Conservation (phyloP, 2,888 invertebrate genomes). For the Melanostoma mellinum region DNA sequence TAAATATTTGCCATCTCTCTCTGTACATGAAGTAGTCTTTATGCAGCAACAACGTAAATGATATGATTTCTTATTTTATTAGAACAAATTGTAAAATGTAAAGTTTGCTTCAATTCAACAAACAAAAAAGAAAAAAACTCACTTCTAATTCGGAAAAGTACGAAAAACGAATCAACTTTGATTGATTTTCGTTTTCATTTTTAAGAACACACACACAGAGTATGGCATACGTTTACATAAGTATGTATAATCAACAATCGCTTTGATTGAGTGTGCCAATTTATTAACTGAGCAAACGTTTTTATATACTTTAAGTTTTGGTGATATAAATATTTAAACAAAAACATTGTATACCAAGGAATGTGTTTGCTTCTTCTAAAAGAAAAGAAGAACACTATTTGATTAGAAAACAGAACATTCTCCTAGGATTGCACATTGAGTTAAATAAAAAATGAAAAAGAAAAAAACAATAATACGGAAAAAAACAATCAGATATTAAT, state of each 20-base stretch:
- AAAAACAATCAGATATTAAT: slow-evolving; percentile 27
- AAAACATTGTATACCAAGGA: slow-evolving; percentile 24
- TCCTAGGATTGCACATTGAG: neutral
- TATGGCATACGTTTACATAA: slow-evolving; percentile 3
- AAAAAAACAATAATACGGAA: neutral
- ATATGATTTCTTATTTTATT: slow-evolving; percentile 54
- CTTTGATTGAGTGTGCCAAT: slow-evolving; percentile 23
- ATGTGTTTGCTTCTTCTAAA: slow-evolving; percentile 26
- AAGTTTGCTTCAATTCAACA: slow-evolving; percentile 15
- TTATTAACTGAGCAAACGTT: slow-evolving; percentile 1
- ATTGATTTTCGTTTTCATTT: too few relatives aligned
- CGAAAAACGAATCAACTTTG: too few relatives aligned
- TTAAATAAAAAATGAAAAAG: neutral
- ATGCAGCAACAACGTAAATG: slow-evolving; percentile 12
- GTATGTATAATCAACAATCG: neutral
- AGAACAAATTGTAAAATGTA: slow-evolving; percentile 40
- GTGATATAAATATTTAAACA: slow-evolving; percentile 13
- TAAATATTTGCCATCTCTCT: slow-evolving; percentile 53
- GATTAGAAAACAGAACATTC: slow-evolving; percentile 12
- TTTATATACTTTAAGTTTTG: slow-evolving; percentile 34
- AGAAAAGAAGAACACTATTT: neutral
- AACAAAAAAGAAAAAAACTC: slow-evolving; percentile 21
- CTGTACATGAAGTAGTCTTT: slow-evolving; percentile 45
- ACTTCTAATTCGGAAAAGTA: slow-evolving; percentile 6
- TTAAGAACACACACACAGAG: too few relatives aligned